These are phyloP conservation scores for Eupsilia transversa DNA, from an alignment of 2,888 invertebrate genomes.

Conservation along the genomic window DNA sequence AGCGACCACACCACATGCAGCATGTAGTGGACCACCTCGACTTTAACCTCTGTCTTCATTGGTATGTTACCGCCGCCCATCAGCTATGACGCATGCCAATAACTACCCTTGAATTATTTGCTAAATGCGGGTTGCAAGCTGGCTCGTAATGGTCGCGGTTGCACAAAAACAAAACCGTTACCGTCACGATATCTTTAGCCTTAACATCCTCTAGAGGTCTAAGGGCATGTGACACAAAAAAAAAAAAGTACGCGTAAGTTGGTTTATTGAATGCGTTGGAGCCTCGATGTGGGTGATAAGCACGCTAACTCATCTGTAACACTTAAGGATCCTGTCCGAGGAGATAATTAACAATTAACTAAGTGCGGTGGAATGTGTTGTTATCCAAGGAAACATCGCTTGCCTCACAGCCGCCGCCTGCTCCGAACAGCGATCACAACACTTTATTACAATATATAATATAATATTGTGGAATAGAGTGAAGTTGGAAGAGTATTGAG, in stretches of 20 bases:
- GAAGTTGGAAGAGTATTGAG: not conserved
- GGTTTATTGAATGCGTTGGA: not conserved
- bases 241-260: not conserved
- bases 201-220: conserved; percentile 4
- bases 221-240: not conserved
- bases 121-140: not conserved
- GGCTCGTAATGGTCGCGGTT: not conserved
- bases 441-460: not conserved
- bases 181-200: conserved; percentile 13
- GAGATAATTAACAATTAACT: not conserved
- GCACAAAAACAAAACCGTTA: not conserved
- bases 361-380: not conserved
- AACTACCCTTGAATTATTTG: not conserved
- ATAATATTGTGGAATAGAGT: not conserved
- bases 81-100: too few relatives aligned
- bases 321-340: not conserved
- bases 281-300: not conserved
- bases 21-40: too few relatives aligned
- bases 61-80: not conserved
- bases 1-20: too few relatives aligned
- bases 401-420: conserved; percentile 13
- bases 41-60: too few relatives aligned
- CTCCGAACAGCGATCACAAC: not conserved
- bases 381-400: conserved; percentile 35
- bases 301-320: not conserved